A percentile compares a stretch with the other conserved stretches of the same genome.
Evolutionary conservation across 2,113 vertebrate genomes (phyloP).

Genomic region (Loxodonta africana): DNA sequence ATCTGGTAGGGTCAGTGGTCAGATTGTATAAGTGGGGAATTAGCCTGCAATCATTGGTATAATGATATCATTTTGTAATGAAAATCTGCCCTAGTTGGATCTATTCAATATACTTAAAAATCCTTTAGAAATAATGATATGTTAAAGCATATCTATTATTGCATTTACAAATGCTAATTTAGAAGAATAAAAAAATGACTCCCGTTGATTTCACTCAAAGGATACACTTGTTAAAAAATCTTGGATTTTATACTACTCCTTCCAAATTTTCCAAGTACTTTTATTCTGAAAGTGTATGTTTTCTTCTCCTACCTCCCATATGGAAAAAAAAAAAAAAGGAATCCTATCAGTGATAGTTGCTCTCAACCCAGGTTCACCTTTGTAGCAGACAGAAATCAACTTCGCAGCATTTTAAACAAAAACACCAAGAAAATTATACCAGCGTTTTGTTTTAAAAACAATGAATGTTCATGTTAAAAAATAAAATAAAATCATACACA

Average conservation of each 20-base stretch:
- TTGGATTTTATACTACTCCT: not conserved
- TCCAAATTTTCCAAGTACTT: conserved; percentile 6
- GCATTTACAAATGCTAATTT: conserved; percentile 79
- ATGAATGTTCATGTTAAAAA: not conserved
- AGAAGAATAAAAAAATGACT: conserved; percentile 71
- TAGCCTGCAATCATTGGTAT: conserved; percentile 82
- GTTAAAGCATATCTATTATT: conserved; percentile 74
- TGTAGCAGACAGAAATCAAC: not conserved
- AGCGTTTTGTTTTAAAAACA: not conserved
- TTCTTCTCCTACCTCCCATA: not conserved
- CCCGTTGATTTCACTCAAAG: conserved; percentile 55
- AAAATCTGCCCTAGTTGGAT: conserved; percentile 78
- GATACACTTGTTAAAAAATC: conserved; percentile 56
- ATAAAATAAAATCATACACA: not conserved
- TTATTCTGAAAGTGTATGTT: not conserved
- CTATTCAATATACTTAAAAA: conserved; percentile 79
- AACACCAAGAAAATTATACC: not conserved
- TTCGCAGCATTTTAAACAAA: not conserved
- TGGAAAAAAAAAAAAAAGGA: not conserved
- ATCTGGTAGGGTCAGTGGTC: conserved; percentile 83
- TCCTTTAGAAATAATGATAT: conserved; percentile 82
- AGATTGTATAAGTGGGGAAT: conserved; percentile 78
- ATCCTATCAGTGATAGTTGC: not conserved
- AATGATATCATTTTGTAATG: conserved; percentile 78
- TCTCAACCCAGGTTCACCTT: not conserved